A percentile compares a stretch with the other conserved stretches of the same genome.
Evolutionary conservation across 2,113 vertebrate species (phyloP).

Genomic region (Oryzias javanicus): DNA sequence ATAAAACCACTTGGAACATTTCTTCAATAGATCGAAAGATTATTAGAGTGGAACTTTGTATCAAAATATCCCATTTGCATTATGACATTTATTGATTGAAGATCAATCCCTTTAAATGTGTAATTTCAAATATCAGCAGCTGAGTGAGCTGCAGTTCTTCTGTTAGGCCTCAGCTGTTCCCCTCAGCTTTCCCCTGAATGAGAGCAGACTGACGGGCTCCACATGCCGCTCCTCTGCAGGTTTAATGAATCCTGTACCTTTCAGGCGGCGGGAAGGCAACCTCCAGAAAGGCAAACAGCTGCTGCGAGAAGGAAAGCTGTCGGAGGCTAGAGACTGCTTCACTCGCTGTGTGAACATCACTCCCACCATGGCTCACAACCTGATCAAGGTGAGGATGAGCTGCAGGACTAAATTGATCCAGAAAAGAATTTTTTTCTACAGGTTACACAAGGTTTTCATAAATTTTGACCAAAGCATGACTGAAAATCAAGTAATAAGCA

Average conservation of each 20-base stretch:
- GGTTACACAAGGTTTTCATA: neutral
- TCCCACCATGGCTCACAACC: constrained; percentile 88
- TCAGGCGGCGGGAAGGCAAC: constrained; percentile 86
- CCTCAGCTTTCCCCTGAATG: too few relatives aligned
- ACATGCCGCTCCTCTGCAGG: neutral
- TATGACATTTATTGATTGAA: too few relatives aligned
- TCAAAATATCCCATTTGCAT: too few relatives aligned
- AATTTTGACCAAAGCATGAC: too few relatives aligned
- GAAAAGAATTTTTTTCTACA: constrained; percentile 61
- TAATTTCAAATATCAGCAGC: too few relatives aligned
- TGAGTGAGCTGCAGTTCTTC: too few relatives aligned
- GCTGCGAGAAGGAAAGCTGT: constrained; percentile 87
- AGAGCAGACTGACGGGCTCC: neutral
- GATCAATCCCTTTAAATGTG: too few relatives aligned
- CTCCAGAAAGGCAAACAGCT: constrained; percentile 90
- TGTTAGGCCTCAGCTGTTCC: too few relatives aligned
- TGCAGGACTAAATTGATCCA: constrained; percentile 81
- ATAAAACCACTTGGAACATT: too few relatives aligned
- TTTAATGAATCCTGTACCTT: constrained; percentile 11
- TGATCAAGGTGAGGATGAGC: constrained; percentile 85
- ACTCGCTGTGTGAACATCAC: constrained; percentile 88
- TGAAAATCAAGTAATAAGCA: too few relatives aligned
- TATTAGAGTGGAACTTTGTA: too few relatives aligned
- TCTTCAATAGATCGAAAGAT: too few relatives aligned
- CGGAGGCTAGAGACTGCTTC: constrained; percentile 93